Evolutionary conservation across 2,888 invertebrate genomes (phyloP).

Genomic region (Macrophya annulata): DNA sequence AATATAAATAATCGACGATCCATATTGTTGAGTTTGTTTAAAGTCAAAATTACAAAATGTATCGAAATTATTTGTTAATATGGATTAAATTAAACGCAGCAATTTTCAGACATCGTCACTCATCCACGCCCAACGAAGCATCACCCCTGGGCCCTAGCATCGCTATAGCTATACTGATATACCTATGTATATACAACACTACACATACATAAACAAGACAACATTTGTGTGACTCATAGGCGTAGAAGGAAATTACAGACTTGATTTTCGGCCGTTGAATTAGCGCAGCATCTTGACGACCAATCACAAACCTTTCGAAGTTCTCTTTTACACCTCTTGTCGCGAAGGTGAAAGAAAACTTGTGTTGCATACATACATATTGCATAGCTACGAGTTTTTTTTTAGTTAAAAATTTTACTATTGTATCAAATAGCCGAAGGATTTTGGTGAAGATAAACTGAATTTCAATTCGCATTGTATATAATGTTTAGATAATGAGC

Average conservation of each 20-base stretch:
- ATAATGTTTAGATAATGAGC: slow-evolving; percentile 26
- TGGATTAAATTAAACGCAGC: slow-evolving; percentile 2
- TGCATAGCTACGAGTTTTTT: neutral
- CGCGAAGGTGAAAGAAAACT: neutral
- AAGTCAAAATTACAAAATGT: neutral
- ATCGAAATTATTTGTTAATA: slow-evolving; percentile 1
- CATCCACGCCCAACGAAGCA: slow-evolving; percentile 53
- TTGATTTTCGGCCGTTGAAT: neutral
- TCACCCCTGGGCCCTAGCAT: slow-evolving; percentile 5
- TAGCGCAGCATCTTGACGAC: neutral
- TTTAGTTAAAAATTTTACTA: neutral
- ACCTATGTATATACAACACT: neutral
- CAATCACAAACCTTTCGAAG: neutral
- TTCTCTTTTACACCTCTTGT: neutral
- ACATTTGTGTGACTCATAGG: slow-evolving; percentile 41
- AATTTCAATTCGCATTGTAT: neutral
- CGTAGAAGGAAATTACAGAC: slow-evolving; percentile 14
- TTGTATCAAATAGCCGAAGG: neutral
- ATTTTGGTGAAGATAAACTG: neutral
- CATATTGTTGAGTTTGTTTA: slow-evolving; percentile 31
- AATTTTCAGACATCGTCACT: slow-evolving; percentile 41
- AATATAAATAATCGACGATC: slow-evolving; percentile 16
- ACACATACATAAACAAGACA: slow-evolving; percentile 15
- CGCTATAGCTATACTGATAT: too few relatives aligned
- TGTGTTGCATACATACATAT: neutral